Conservation (phyloP, 2,797 vertebrate species). For the Coregonus ussuriensis region DNA sequence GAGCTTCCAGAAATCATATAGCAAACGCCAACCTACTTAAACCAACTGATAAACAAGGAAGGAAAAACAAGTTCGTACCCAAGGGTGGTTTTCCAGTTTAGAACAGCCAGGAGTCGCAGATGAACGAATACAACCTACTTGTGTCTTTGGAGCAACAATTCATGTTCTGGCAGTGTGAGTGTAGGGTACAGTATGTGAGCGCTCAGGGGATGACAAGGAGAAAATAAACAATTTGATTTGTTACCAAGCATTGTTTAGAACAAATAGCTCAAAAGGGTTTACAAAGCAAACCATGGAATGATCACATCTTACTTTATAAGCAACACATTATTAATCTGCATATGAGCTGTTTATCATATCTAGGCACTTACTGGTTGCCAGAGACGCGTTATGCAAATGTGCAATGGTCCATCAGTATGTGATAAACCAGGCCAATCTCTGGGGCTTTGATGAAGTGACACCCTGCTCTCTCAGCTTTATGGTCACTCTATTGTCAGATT, state of each 20-base stretch:
- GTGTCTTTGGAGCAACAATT: neutral
- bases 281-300: constrained; percentile 1
- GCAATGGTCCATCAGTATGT: neutral
- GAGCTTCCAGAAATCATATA: neutral
- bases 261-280: neutral
- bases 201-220: neutral
- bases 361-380: constrained; percentile 6
- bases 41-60: constrained; percentile 1
- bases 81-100: neutral
- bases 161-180: neutral
- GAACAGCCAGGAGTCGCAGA: neutral
- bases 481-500: constrained; percentile 22
- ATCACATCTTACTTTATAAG: neutral
- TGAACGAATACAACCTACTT: constrained; percentile 1
- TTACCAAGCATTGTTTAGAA: neutral
- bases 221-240: neutral
- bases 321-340: neutral
- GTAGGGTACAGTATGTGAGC: neutral
- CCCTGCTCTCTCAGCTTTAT: constrained; percentile 7
- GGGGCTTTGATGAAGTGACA: constrained; percentile 36
- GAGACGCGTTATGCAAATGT: constrained; percentile 18
- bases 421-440: constrained; percentile 29
- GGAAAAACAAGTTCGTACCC: neutral
- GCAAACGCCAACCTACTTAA: neutral
- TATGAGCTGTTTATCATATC: neutral